A percentile compares a stretch with the other conserved stretches of the same genome.
phyloP scores from a whole-genome alignment of 1,140 invertebrate genomes.

The Apis dorsata region DNA sequence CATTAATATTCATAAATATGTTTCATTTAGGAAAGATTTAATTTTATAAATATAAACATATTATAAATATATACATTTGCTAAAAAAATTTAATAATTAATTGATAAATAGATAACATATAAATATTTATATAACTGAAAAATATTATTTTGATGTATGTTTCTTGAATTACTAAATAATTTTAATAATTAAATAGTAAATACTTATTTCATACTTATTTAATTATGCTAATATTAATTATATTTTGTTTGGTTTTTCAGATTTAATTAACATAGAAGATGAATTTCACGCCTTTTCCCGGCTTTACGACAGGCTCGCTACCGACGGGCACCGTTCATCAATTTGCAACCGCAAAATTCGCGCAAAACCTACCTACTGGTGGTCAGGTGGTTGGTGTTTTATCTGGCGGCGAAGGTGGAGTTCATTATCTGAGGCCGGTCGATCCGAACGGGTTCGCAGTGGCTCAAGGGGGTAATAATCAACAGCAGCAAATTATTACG shows the following conservation, averaged over 20 bases:
- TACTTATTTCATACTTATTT: neutral
- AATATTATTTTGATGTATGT: too few relatives aligned
- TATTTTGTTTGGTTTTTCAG: slow-evolving; percentile 57
- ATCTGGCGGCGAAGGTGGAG: slow-evolving; percentile 84
- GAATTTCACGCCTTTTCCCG: slow-evolving; percentile 87
- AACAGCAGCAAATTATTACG: slow-evolving; percentile 85
- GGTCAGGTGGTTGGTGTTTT: slow-evolving; percentile 82
- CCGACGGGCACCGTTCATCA: slow-evolving; percentile 84
- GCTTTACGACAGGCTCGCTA: slow-evolving; percentile 83
- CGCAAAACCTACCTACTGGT: slow-evolving; percentile 82
- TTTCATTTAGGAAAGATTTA: neutral
- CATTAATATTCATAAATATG: neutral
- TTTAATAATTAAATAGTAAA: neutral
- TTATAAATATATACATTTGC: too few relatives aligned
- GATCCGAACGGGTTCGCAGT: slow-evolving; percentile 83
- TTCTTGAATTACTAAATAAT: too few relatives aligned
- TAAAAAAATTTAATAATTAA: too few relatives aligned
- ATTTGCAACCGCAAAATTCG: slow-evolving; percentile 84
- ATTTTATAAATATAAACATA: too few relatives aligned
- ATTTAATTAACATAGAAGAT: slow-evolving; percentile 76
- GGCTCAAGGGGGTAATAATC: slow-evolving; percentile 75
- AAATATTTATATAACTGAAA: too few relatives aligned
- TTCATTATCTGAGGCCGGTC: slow-evolving; percentile 87
- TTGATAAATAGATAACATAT: too few relatives aligned
- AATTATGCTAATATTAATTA: neutral